Conservation (phyloP, 2,113 vertebrate genomes). For the Sinocyclocheilus maitianheensis region DNA sequence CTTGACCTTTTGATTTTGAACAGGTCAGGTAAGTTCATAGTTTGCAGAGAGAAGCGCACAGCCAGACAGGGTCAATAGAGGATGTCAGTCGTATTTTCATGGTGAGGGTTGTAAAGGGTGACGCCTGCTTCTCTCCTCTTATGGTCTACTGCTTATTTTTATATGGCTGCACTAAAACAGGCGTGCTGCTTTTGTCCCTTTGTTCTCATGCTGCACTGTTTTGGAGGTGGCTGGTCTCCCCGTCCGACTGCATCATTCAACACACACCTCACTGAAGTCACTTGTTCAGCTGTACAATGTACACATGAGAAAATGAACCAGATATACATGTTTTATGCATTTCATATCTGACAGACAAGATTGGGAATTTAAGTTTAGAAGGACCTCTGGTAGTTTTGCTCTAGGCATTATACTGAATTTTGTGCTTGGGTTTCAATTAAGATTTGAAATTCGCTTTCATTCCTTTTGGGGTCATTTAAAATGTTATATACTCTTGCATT, state of each 20-base stretch:
- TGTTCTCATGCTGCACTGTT: conserved; percentile 28
- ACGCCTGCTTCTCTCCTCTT: conserved; percentile 25
- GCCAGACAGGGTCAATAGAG: neutral
- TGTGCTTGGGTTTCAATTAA: neutral
- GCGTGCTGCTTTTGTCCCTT: conserved; percentile 42
- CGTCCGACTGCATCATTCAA: conserved; percentile 20
- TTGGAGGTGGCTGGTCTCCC: conserved; percentile 27
- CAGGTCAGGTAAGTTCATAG: conserved; percentile 9
- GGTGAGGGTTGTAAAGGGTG: conserved; percentile 24
- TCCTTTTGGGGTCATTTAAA: neutral
- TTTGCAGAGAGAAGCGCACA: neutral
- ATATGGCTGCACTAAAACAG: conserved; percentile 49
- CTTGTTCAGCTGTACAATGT: neutral
- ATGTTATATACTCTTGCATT: neutral
- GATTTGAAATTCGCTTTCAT: neutral
- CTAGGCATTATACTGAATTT: neutral
- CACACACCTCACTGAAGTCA: conserved; percentile 26
- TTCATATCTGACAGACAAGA: neutral
- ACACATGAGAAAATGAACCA: neutral
- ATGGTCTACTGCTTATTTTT: conserved; percentile 40
- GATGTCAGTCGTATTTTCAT: conserved; percentile 23
- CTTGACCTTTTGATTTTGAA: neutral
- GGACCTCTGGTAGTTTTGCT: neutral
- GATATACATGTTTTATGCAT: neutral
- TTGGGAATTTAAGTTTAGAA: neutral